These are phyloP conservation scores for Protaetia brevitarsis DNA, from an alignment of 1,140 invertebrate genomes.

Conservation along the genomic window DNA sequence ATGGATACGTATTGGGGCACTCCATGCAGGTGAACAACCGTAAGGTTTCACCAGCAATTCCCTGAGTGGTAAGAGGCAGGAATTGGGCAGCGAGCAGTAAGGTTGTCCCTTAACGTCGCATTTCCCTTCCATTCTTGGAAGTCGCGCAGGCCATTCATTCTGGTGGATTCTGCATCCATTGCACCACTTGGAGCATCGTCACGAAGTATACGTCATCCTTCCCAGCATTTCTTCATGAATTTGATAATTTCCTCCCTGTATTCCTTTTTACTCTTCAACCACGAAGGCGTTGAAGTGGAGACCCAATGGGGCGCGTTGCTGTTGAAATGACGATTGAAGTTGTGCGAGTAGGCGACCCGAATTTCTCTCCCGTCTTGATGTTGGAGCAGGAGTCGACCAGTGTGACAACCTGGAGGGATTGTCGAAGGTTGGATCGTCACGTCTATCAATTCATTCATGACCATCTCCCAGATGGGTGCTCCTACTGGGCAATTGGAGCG, in stretches of 20 bases:
- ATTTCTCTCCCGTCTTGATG: conserved; percentile 85
- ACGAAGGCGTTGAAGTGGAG: conserved; percentile 93
- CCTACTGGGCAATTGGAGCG: conserved; percentile 81
- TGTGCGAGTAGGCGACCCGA: conserved; percentile 82
- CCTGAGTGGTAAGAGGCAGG: conserved; percentile 83
- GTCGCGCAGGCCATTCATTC: conserved; percentile 79
- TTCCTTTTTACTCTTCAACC: conserved; percentile 92
- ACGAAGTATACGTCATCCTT: conserved; percentile 91
- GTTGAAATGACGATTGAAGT: conserved; percentile 90
- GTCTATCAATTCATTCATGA: conserved; percentile 88
- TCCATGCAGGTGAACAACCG: conserved; percentile 93
- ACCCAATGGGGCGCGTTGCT: conserved; percentile 91
- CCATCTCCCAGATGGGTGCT: conserved; percentile 94
- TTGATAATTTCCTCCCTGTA: conserved; percentile 89
- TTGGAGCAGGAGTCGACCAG: conserved; percentile 93
- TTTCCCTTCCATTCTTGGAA: conserved; percentile 94
- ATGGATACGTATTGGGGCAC: conserved; percentile 93
- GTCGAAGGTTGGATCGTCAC: conserved; percentile 88
- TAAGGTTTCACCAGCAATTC: conserved; percentile 87
- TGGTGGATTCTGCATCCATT: conserved; percentile 96
- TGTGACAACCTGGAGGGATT: conserved; percentile 87
- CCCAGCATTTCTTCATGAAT: conserved; percentile 91
- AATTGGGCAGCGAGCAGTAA: conserved; percentile 87
- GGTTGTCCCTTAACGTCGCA: conserved; percentile 92
- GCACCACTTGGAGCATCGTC: conserved; percentile 89